A percentile compares a stretch with the other conserved stretches of the same genome.
Conservation (phyloP, 2,113 vertebrate genomes). For the Cathartes aura region DNA sequence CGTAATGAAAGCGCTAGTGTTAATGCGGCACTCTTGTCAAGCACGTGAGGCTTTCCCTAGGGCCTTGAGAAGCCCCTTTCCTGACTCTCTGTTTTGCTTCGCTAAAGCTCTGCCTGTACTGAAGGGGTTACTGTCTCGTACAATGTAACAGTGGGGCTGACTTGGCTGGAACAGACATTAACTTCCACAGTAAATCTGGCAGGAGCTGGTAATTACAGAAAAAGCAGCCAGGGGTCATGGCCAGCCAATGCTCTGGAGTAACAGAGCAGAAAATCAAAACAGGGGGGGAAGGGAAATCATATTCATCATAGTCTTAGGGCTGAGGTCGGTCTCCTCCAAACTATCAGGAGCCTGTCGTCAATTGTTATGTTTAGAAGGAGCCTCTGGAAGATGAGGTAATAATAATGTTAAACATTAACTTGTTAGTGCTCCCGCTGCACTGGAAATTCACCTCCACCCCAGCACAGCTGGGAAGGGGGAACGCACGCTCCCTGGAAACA, state of each 20-base stretch:
- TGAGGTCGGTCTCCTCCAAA: constrained; percentile 67
- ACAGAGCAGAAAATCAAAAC: constrained; percentile 77
- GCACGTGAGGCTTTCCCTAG: neutral
- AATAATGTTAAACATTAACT: constrained; percentile 77
- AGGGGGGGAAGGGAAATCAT: constrained; percentile 72
- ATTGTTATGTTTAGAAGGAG: constrained; percentile 76
- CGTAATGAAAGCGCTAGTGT: neutral
- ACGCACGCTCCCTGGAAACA: constrained; percentile 23
- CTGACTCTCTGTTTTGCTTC: constrained; percentile 43
- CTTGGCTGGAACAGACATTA: constrained; percentile 76
- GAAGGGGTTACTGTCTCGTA: constrained; percentile 75
- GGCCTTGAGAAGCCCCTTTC: neutral
- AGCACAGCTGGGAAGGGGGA: constrained; percentile 57
- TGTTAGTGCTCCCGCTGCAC: constrained; percentile 67
- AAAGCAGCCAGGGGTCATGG: constrained; percentile 76
- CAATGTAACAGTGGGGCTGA: constrained; percentile 60
- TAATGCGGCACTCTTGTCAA: neutral
- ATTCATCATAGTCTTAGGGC: constrained; percentile 67
- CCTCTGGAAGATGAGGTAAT: constrained; percentile 76
- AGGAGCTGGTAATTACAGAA: constrained; percentile 76
- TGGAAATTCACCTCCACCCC: constrained; percentile 70
- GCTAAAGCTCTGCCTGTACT: constrained; percentile 16
- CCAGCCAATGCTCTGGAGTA: constrained; percentile 75
- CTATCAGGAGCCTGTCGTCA: constrained; percentile 74
- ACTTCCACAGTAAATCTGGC: constrained; percentile 78